Conservation (phyloP, 2,888 invertebrate genomes). For the Camponotus fellah region DNA sequence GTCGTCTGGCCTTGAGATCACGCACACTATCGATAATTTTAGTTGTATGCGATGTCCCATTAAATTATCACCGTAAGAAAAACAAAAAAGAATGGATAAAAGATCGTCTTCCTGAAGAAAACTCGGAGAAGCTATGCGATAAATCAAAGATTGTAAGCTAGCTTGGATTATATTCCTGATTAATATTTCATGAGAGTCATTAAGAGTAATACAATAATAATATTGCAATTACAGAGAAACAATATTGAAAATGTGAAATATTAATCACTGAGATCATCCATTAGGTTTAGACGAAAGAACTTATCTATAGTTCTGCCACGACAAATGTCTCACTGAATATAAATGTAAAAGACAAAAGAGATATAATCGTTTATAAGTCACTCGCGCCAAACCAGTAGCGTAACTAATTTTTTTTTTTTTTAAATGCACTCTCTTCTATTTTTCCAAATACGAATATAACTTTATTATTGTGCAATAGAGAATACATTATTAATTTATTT, state of each 20-base stretch:
- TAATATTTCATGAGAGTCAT: not conserved
- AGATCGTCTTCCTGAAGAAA: not conserved
- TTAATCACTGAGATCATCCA: slow-evolving; percentile 4
- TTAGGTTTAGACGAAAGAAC: slow-evolving; percentile 16
- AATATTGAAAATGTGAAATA: slow-evolving; percentile 18
- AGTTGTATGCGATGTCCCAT: slow-evolving; percentile 1
- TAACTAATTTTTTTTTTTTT: slow-evolving; percentile 9
- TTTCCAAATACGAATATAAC: not conserved
- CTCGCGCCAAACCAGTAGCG: slow-evolving; percentile 2
- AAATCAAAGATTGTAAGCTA: slow-evolving; percentile 8
- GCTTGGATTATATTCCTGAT: not conserved
- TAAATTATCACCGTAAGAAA: slow-evolving; percentile 18
- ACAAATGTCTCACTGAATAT: slow-evolving; percentile 35
- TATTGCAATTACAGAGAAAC: not conserved
- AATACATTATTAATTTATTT: not conserved
- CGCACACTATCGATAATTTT: slow-evolving; percentile 43
- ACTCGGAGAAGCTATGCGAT: not conserved
- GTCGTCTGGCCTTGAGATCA: slow-evolving; percentile 44
- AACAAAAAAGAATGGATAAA: not conserved
- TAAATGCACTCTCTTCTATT: not conserved
- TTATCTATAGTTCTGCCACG: slow-evolving; percentile 20
- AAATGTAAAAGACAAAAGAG: slow-evolving; percentile 25
- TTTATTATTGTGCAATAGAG: not conserved
- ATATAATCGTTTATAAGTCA: slow-evolving; percentile 42
- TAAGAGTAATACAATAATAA: not conserved